A percentile compares a stretch with the other conserved stretches of the same genome.
phyloP scores from a whole-genome alignment of 2,797 vertebrate species.

The Argentina silus region DNA sequence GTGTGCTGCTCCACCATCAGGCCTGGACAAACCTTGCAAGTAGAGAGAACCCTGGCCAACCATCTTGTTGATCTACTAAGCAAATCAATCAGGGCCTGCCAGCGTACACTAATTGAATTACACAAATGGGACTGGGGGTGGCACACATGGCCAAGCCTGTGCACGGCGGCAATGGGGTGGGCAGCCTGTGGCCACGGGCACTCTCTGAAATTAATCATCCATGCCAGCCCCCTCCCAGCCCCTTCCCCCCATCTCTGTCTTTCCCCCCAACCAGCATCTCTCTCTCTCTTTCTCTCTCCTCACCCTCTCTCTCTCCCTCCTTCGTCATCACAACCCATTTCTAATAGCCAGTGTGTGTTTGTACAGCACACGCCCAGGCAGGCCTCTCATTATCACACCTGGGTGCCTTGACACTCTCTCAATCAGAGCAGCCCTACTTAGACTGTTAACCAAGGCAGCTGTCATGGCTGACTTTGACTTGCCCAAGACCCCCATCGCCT shows the following conservation, averaged over 20 bases:
- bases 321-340: not conserved
- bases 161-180: slow-evolving; percentile 60
- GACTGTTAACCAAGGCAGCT: not conserved
- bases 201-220: slow-evolving; percentile 76
- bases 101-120: slow-evolving; percentile 80
- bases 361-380: not conserved
- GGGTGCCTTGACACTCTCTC: slow-evolving; percentile 12
- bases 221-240: slow-evolving; percentile 46
- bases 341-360: slow-evolving; percentile 6
- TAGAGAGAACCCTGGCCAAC: slow-evolving; percentile 55
- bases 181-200: slow-evolving; percentile 65
- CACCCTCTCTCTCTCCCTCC: not conserved
- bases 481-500: not conserved
- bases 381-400: slow-evolving; percentile 13
- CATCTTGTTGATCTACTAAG: slow-evolving; percentile 77
- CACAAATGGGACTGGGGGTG: slow-evolving; percentile 66
- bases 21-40: slow-evolving; percentile 23
- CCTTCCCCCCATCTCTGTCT: not conserved
- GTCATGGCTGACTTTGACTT: slow-evolving; percentile 1
- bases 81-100: slow-evolving; percentile 77
- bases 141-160: slow-evolving; percentile 62
- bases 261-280: not conserved
- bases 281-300: slow-evolving; percentile 1
- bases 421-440: not conserved
- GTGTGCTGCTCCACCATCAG: slow-evolving; percentile 35